Conservation (phyloP, 2,797 vertebrate genomes). For the Crocodylus rhombifer region DNA sequence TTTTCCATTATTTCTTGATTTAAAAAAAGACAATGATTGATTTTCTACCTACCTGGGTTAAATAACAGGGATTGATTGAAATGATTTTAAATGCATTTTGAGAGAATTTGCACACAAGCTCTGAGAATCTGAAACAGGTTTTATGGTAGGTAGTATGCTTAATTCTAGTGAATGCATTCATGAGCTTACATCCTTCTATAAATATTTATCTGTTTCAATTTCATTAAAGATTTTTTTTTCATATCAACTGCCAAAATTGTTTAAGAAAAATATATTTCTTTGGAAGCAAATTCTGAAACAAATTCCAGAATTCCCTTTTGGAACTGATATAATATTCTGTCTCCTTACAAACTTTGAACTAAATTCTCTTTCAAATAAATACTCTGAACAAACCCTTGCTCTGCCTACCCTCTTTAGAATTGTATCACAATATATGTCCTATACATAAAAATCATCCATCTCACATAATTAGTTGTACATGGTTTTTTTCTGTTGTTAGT, state of each 20-base stretch:
- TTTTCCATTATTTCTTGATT: not conserved
- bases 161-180: not conserved
- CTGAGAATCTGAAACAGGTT: not conserved
- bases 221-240: conserved; percentile 19
- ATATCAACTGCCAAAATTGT: not conserved
- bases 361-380: conserved; percentile 13
- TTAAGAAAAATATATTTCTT: conserved; percentile 15
- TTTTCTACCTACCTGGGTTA: not conserved
- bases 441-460: not conserved
- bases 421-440: not conserved
- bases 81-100: not conserved
- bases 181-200: not conserved
- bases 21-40: not conserved
- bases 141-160: not conserved
- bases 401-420: not conserved
- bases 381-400: conserved; percentile 1
- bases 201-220: conserved; percentile 3
- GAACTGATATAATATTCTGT: not conserved
- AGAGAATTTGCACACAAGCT: not conserved
- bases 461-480: not conserved
- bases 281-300: conserved; percentile 14
- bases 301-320: not conserved
- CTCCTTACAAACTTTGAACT: conserved; percentile 12
- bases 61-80: conserved; percentile 7
- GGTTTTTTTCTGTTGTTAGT: not conserved